phyloP scores from a whole-genome alignment of 2,888 invertebrate genomes.

The Adelognathus sp. region DNA sequence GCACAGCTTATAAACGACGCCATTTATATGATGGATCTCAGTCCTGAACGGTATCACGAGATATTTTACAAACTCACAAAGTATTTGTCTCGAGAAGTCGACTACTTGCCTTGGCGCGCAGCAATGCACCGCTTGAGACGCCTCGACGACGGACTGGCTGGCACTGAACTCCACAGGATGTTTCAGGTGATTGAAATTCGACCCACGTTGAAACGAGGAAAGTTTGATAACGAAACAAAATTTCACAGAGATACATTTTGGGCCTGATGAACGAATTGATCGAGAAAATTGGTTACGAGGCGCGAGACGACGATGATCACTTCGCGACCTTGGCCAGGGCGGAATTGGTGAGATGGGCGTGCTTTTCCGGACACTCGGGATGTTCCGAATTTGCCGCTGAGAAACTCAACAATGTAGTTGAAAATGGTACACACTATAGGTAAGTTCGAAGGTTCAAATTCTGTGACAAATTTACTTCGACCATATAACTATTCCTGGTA shows the following conservation, averaged over 20 bases:
- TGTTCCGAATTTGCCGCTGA: conserved; percentile 74
- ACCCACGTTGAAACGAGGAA: too few relatives aligned
- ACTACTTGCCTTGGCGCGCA: conserved; percentile 87
- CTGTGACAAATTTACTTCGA: not conserved
- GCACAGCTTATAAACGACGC: conserved; percentile 79
- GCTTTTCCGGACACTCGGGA: conserved; percentile 75
- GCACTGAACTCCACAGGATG: not conserved
- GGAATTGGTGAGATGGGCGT: conserved; percentile 75
- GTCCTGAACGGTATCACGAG: conserved; percentile 74
- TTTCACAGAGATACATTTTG: conserved; percentile 69
- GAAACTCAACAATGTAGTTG: conserved; percentile 34
- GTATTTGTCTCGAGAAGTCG: conserved; percentile 85
- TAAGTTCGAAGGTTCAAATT: too few relatives aligned
- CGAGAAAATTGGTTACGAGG: conserved; percentile 69
- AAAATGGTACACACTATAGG: conserved; percentile 46
- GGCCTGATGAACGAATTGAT: conserved; percentile 71
- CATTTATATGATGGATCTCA: conserved; percentile 83
- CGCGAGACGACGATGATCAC: conserved; percentile 66
- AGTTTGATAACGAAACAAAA: too few relatives aligned
- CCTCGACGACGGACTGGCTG: not conserved
- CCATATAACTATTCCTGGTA: too few relatives aligned
- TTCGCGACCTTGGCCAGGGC: conserved; percentile 69
- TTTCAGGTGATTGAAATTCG: conserved; percentile 46
- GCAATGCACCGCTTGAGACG: conserved; percentile 65
- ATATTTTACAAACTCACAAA: conserved; percentile 82